Percentiles rank a stretch among this genome's conserved stretches.
Evolutionary conservation across 2,888 invertebrate genomes (phyloP).

Genomic region (Lysandra bellargus): DNA sequence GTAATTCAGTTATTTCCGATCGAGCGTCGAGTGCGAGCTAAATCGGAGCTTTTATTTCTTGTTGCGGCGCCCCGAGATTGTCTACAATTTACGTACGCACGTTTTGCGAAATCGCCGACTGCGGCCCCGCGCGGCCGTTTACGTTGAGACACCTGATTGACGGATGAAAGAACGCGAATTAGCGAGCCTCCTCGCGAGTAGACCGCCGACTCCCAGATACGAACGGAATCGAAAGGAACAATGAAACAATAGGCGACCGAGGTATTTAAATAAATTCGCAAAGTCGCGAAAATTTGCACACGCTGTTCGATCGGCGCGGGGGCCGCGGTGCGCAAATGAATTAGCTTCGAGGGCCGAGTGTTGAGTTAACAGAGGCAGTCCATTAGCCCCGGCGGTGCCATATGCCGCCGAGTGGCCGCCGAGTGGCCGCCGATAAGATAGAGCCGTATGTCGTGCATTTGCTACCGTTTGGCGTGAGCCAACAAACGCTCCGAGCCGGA

Average conservation of each 20-base stretch:
- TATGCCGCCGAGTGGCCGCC: conserved; percentile 75
- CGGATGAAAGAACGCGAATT: conserved; percentile 77
- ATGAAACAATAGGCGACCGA: background rate
- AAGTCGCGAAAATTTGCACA: conserved; percentile 53
- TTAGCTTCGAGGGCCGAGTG: conserved; percentile 67
- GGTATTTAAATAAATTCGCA: conserved; percentile 32
- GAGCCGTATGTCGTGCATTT: conserved; percentile 76
- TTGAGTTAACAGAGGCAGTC: conserved; percentile 66
- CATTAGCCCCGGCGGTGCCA: conserved; percentile 71
- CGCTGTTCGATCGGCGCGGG: conserved; percentile 52
- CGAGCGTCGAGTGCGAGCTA: conserved; percentile 46
- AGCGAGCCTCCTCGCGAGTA: conserved; percentile 42
- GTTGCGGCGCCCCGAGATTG: conserved; percentile 52
- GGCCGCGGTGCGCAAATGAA: conserved; percentile 53
- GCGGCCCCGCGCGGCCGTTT: conserved; percentile 52
- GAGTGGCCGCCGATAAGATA: conserved; percentile 78
- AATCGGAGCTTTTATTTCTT: conserved; percentile 61
- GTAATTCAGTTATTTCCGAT: conserved; percentile 51
- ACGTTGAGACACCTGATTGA: conserved; percentile 68
- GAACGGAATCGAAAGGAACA: background rate
- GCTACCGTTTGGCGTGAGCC: conserved; percentile 75
- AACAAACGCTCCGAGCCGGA: conserved; percentile 66
- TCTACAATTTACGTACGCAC: conserved; percentile 57
- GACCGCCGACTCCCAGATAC: background rate
- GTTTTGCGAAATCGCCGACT: conserved; percentile 58